Conservation (phyloP, 1,140 invertebrate species). For the Tetraneura akinire region DNA sequence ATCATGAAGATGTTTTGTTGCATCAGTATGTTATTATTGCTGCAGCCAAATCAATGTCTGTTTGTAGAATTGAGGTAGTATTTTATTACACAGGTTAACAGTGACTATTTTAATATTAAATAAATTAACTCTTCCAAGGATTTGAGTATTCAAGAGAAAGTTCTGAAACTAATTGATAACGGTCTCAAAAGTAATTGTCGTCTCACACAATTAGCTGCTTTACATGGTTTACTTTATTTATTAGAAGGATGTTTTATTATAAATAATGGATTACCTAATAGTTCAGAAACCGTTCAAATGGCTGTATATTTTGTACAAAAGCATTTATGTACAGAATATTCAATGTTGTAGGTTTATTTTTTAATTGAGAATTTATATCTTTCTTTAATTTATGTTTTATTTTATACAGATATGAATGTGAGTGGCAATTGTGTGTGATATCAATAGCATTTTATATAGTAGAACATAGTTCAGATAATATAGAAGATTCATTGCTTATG, state of each 20-base stretch:
- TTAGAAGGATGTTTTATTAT: conserved; percentile 64
- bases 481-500: conserved; percentile 35
- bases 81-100: neutral
- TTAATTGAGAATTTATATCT: neutral
- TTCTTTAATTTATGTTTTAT: neutral
- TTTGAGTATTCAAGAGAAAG: conserved; percentile 60
- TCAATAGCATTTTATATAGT: conserved; percentile 50
- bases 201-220: conserved; percentile 67
- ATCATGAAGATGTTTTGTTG: conserved; percentile 71
- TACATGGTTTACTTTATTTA: conserved; percentile 77
- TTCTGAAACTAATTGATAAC: conserved; percentile 67
- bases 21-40: conserved; percentile 71
- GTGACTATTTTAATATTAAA: neutral
- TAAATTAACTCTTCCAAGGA: neutral
- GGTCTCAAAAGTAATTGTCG: conserved; percentile 69
- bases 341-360: conserved; percentile 37
- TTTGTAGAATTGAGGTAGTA: conserved; percentile 64
- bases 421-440: conserved; percentile 47
- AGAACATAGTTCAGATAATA: conserved; percentile 16
- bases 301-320: conserved; percentile 46
- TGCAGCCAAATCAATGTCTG: conserved; percentile 70
- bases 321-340: conserved; percentile 46
- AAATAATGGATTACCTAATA: conserved; percentile 2
- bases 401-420: conserved; percentile 30
- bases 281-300: conserved; percentile 37